Evolutionary conservation across 2,113 vertebrate species (phyloP).

Genomic region (Pipa parva): DNA sequence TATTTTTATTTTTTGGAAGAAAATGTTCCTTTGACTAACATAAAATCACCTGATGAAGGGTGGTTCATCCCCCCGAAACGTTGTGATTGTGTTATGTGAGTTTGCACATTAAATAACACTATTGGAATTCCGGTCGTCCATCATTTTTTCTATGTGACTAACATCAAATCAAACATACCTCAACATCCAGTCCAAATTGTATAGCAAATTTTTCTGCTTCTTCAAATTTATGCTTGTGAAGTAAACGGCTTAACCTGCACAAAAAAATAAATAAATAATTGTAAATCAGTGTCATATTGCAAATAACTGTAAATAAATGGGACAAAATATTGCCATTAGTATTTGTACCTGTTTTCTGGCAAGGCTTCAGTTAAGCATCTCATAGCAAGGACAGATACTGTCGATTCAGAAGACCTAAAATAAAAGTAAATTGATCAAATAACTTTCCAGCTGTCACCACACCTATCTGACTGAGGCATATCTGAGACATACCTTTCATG

Average conservation of each 20-base stretch:
- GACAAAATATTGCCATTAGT: neutral
- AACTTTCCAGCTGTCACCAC: neutral
- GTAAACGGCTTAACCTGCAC: constrained; percentile 82
- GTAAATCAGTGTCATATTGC: no score
- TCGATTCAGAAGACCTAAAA: constrained; percentile 58
- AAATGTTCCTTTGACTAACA: no score
- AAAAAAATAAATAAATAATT: neutral
- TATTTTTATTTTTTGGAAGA: no score
- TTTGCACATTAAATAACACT: no score
- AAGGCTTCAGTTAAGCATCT: constrained; percentile 91
- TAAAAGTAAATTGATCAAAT: neutral
- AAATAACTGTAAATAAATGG: neutral
- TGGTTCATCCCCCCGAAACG: no score
- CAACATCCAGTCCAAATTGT: constrained; percentile 87
- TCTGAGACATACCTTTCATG: constrained; percentile 64
- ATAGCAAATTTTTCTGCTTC: constrained; percentile 93
- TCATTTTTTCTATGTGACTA: neutral
- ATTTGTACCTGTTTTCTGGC: constrained; percentile 85
- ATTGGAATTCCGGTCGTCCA: no score
- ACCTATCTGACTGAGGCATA: constrained; percentile 38
- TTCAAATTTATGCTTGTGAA: constrained; percentile 89
- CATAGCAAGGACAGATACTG: constrained; percentile 69
- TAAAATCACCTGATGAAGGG: no score
- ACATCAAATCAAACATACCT: constrained; percentile 61
- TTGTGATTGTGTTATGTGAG: no score